A percentile compares a stretch with the other conserved stretches of the same genome.
Conservation (phyloP, 2,797 vertebrate genomes). For the Spea hammondii region DNA sequence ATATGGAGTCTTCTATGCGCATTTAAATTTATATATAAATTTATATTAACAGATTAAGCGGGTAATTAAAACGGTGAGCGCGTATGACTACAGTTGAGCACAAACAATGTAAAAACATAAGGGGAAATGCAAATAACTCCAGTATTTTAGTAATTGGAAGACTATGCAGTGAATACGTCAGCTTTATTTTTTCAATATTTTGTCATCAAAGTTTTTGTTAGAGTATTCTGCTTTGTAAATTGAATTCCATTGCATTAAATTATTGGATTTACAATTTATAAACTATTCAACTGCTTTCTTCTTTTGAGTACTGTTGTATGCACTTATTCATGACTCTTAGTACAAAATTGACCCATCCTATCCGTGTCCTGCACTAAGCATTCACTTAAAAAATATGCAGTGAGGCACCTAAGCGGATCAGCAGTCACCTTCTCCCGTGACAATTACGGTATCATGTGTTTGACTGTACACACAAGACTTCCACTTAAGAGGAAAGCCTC, state of each 20-base stretch:
- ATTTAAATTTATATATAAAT: constrained; percentile 65
- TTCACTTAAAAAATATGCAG: too few species aligned
- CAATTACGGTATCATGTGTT: too few species aligned
- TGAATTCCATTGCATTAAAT: neutral
- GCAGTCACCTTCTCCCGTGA: too few species aligned
- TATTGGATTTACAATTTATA: neutral
- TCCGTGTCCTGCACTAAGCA: neutral
- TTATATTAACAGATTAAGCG: constrained; percentile 48
- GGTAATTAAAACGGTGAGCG: constrained; percentile 30
- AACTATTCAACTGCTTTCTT: too few species aligned
- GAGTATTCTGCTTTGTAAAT: neutral
- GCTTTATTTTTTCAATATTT: neutral
- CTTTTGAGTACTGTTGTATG: too few species aligned
- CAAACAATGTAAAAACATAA: neutral
- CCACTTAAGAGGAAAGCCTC: too few species aligned
- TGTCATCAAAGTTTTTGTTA: neutral
- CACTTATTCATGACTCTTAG: neutral
- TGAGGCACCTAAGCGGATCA: too few species aligned
- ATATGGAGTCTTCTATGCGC: constrained; percentile 60
- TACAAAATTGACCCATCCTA: neutral
- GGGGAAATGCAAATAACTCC: neutral
- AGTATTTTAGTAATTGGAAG: constrained; percentile 1
- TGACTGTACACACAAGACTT: too few species aligned
- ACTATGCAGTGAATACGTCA: neutral
- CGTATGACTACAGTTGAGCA: constrained; percentile 20